Conservation (phyloP, 35 echinoderm and acorn worm species). For the Ophiothrix spiculata region DNA sequence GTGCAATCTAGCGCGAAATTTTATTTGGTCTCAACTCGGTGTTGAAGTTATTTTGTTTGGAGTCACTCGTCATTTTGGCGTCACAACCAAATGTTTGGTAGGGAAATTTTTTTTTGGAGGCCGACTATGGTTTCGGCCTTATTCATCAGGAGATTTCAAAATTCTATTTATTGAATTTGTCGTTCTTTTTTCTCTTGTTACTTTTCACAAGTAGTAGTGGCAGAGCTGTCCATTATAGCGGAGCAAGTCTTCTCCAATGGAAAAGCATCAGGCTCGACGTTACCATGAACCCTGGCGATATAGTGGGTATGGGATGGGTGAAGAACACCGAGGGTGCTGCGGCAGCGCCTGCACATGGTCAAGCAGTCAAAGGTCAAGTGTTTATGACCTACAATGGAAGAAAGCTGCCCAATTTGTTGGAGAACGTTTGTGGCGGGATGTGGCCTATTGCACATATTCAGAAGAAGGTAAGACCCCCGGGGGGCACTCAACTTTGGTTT, state of each 20-base stretch:
- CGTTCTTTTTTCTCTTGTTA: neutral
- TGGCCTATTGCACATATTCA: slow-evolving; percentile 74
- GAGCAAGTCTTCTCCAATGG: slow-evolving; percentile 75
- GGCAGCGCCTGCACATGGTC: slow-evolving; percentile 22
- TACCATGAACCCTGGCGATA: slow-evolving; percentile 52
- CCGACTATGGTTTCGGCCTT: too few species aligned
- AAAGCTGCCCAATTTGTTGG: slow-evolving; percentile 48
- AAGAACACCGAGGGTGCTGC: slow-evolving; percentile 27
- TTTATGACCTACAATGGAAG: slow-evolving; percentile 75
- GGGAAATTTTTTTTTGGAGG: too few species aligned
- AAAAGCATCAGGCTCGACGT: slow-evolving; percentile 73
- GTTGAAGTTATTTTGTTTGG: too few species aligned
- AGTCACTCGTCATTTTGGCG: too few species aligned
- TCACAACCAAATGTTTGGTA: too few species aligned
- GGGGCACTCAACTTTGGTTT: too few species aligned
- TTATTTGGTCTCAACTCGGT: too few species aligned
- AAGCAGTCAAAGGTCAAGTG: slow-evolving; percentile 60
- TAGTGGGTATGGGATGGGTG: slow-evolving; percentile 67
- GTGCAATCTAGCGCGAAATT: too few species aligned
- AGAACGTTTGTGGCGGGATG: slow-evolving; percentile 58
- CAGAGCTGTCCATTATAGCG: slow-evolving; percentile 69
- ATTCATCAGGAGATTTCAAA: too few species aligned
- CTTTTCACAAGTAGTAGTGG: slow-evolving; percentile 49
- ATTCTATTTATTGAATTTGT: neutral
- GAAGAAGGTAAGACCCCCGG: slow-evolving; percentile 61